phyloP scores from a whole-genome alignment of 2,888 invertebrate species.

The Strigamia crassipes region DNA sequence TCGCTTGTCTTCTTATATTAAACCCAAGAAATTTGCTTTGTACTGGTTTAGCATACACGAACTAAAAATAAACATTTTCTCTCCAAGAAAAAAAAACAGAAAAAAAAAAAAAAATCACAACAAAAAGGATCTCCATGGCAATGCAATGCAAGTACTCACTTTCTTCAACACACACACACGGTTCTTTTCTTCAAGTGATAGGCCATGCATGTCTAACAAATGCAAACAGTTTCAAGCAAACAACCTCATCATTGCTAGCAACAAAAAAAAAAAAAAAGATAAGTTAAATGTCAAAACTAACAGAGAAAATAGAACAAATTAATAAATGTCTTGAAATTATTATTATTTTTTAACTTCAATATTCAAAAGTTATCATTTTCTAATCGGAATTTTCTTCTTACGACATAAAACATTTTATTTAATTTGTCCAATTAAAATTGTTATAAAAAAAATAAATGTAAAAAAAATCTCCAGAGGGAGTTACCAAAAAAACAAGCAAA shows the following conservation, averaged over 20 bases:
- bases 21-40: not conserved
- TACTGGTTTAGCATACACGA: not conserved
- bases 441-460: not conserved
- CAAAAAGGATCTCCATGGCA: not conserved
- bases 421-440: not conserved
- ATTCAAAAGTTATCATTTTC: not conserved
- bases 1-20: constrained; percentile 20
- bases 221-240: constrained; percentile 18
- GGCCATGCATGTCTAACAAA: constrained; percentile 30
- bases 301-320: not conserved
- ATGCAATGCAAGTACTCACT: constrained; percentile 3
- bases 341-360: no score
- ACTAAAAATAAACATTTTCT: not conserved
- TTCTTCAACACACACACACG: constrained; percentile 12
- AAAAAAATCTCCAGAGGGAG: not conserved
- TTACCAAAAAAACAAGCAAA: not conserved
- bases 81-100: not conserved
- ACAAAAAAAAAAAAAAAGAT: not conserved
- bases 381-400: not conserved
- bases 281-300: not conserved
- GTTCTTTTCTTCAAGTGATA: constrained; percentile 11
- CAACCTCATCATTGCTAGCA: constrained; percentile 7
- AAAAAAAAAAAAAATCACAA: constrained; percentile 7
- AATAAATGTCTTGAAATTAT: no score
- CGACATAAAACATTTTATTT: no score